Evolutionary conservation across 1,140 invertebrate species (phyloP).

Genomic region (Arctopsyche grandis): DNA sequence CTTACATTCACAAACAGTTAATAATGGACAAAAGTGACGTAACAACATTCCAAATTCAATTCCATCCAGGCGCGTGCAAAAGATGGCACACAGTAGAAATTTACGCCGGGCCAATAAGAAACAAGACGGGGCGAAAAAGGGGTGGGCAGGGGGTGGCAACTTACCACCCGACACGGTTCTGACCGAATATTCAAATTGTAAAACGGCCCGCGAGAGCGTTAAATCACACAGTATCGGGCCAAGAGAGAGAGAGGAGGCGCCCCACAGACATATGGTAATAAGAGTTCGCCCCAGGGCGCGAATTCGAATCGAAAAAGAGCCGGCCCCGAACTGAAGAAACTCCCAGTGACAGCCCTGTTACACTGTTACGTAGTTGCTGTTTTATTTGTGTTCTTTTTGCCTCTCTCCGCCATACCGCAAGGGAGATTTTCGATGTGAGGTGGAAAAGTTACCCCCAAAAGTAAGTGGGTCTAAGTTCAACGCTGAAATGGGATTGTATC

Average conservation of each 20-base stretch:
- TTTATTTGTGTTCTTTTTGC: no score
- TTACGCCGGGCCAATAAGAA: not conserved
- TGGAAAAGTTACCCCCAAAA: no score
- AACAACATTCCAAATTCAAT: slow-evolving; percentile 1
- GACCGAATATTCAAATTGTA: slow-evolving; percentile 33
- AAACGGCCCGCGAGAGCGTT: slow-evolving; percentile 43
- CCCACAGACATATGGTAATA: slow-evolving; percentile 40
- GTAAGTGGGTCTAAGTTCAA: no score
- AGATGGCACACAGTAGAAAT: not conserved
- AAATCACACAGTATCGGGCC: slow-evolving; percentile 46
- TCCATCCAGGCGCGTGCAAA: not conserved
- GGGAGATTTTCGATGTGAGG: not conserved
- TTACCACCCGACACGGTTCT: not conserved
- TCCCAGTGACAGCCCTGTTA: no score
- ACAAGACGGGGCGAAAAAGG: not conserved
- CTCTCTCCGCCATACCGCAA: no score
- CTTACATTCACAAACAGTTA: no score
- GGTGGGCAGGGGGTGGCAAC: not conserved
- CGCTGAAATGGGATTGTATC: no score
- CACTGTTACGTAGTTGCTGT: no score
- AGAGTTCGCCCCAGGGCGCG: slow-evolving; percentile 1
- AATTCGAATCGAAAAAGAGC: not conserved
- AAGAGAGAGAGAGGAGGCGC: not conserved
- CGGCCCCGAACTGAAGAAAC: not conserved
- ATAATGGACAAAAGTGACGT: no score